Evolutionary conservation across 2,113 vertebrate species (phyloP).

Genomic region (Galemys pyrenaicus): DNA sequence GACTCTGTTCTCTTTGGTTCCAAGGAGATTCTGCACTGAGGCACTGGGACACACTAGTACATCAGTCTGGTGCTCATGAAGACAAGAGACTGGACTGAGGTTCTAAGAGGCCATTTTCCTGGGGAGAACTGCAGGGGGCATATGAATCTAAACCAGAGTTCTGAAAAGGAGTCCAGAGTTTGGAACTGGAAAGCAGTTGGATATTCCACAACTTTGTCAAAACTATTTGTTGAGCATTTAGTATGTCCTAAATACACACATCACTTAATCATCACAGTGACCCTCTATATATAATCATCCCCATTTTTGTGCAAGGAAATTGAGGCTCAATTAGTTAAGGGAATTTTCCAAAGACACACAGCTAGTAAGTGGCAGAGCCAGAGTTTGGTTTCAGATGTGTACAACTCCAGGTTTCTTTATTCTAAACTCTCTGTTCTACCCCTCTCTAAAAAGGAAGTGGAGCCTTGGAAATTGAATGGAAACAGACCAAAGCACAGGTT

Average conservation of each 20-base stretch:
- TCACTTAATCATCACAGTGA: not conserved
- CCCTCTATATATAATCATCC: too few species aligned
- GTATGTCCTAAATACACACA: not conserved
- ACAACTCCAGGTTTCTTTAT: not conserved
- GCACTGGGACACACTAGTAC: not conserved
- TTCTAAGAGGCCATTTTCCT: not conserved
- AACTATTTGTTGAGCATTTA: not conserved
- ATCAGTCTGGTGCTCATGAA: not conserved
- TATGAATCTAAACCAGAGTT: not conserved
- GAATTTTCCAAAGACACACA: not conserved
- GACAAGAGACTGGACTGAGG: not conserved
- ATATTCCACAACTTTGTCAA: not conserved
- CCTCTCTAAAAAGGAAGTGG: not conserved
- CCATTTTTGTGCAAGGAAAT: not conserved
- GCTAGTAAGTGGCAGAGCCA: not conserved
- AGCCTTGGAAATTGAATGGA: not conserved
- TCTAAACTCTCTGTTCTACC: not conserved
- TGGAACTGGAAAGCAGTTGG: not conserved
- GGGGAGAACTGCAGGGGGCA: not conserved
- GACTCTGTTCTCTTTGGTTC: not conserved
- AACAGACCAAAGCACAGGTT: not conserved
- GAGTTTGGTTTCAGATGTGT: slow-evolving; percentile 8
- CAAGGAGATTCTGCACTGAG: not conserved
- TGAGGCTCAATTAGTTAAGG: not conserved
- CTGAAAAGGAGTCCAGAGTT: not conserved